phyloP scores from a whole-genome alignment of 2,113 vertebrate genomes.

The Erpornis zantholeuca region DNA sequence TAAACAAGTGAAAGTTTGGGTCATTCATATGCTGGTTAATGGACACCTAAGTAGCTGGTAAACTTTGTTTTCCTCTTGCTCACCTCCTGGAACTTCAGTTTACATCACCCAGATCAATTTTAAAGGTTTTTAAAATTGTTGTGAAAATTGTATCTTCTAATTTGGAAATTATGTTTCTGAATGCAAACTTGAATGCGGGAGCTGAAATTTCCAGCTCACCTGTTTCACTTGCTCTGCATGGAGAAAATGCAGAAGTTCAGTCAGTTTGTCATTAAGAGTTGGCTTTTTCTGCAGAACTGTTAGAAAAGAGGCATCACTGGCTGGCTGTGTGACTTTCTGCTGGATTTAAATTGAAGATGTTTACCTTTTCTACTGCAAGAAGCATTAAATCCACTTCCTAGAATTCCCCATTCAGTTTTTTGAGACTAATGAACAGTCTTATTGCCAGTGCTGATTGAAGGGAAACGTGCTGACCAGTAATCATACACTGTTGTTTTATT shows the following conservation, averaged over 20 bases:
- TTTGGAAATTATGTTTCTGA: background rate
- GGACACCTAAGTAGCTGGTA: background rate
- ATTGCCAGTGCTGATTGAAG: background rate
- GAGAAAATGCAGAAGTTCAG: background rate
- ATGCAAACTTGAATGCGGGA: background rate
- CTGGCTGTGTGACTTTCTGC: background rate
- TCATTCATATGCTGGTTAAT: background rate
- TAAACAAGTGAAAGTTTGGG: background rate
- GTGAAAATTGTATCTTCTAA: background rate
- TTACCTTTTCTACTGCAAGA: background rate
- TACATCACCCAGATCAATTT: background rate
- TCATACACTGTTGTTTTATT: background rate
- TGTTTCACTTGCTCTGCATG: background rate
- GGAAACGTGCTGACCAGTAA: background rate
- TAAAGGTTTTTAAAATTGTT: background rate
- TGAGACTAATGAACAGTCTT: constrained; percentile 2
- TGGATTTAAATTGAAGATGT: background rate
- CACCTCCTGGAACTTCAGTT: background rate
- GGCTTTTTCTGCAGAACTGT: background rate
- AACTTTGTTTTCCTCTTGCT: background rate
- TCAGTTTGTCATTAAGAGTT: background rate
- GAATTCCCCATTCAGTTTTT: background rate
- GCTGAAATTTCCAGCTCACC: background rate
- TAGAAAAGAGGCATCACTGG: background rate
- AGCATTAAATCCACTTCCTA: background rate